Evolutionary conservation across 2,888 invertebrate genomes (phyloP), one percentile per base, ranked within the genome.

Genomic region (Melanostoma scalare): DNA sequence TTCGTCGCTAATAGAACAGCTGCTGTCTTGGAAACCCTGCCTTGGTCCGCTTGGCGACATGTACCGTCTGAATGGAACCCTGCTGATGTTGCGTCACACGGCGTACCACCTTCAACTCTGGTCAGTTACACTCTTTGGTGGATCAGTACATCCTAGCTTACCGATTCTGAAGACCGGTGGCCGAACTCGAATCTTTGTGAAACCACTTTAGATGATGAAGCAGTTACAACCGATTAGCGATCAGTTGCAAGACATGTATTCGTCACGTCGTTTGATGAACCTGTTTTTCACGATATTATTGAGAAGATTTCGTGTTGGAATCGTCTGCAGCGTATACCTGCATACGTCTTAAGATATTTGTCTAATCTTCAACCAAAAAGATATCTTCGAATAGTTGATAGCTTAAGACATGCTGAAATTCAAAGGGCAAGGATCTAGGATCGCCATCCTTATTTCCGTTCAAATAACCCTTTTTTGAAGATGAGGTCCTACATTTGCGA

Each of bases 31-130:
- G 78, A 80, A 6, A 42, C 61, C 6, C 46, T 67, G 35, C 81
- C 82, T 3, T 61, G 81, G 63, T 48, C 52, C 2, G 31, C 56
- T 48, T 86, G 86, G 86, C 42, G 65, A 52, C 85, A 86, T 60
- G 67, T 87, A 30, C 55, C 56, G 0, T 82, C 85, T 3, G 74
- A 58, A 38, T 42, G 75, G 31, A 87, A 86, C 58, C 86, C 86
- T 0, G 86, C 86, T 2, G 86, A 87, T 69, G 85, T 85, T 69
- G 86, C 86, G 3, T 86, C 85, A 0, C 78, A 79, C 3, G 86
- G 86, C 3, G 48, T 85, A 4, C 2, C 85, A 10, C 79, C 80
- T n/a, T 78, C 69, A 30, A 6, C 44, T 4, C 44, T 86, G 2
- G 8, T 75, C 2, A 6, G 60, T 2, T 75, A 75, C 31, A 4